Percentiles rank a stretch among this genome's conserved stretches.
Conservation (phyloP, 35 echinoderm and acorn worm genomes). For the Holothuria glaberrima region DNA sequence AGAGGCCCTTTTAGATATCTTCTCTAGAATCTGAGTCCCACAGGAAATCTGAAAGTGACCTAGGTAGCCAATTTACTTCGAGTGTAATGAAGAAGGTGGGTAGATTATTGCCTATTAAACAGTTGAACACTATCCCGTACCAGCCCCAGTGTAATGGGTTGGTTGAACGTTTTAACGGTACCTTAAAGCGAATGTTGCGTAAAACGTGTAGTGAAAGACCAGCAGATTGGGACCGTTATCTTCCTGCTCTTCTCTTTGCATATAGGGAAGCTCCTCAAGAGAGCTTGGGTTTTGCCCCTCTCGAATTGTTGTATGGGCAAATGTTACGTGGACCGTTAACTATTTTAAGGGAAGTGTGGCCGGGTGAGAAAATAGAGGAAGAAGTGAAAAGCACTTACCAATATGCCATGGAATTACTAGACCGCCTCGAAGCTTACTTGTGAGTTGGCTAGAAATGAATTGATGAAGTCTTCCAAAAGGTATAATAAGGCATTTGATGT, state of each 20-base stretch:
- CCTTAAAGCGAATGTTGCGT: constrained; percentile 43
- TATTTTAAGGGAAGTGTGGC: constrained; percentile 28
- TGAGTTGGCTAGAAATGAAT: constrained; percentile 2
- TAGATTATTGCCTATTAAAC: constrained; percentile 9
- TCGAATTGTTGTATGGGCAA: constrained; percentile 46
- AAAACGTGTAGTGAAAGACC: constrained; percentile 47
- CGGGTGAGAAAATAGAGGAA: not conserved
- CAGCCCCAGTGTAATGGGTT: constrained; percentile 45
- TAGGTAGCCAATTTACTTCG: constrained; percentile 44
- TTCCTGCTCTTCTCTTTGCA: constrained; percentile 51
- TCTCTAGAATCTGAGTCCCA: constrained; percentile 44
- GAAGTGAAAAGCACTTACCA: constrained; percentile 43
- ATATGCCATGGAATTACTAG: constrained; percentile 3
- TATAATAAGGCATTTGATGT: constrained; percentile 43
- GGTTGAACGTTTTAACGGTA: constrained; percentile 44
- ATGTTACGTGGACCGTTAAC: not conserved
- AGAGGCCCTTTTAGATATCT: constrained; percentile 58
- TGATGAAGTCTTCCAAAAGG: constrained; percentile 5
- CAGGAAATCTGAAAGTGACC: constrained; percentile 15
- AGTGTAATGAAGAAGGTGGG: constrained; percentile 45
- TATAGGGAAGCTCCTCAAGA: constrained; percentile 51
- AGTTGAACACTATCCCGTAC: constrained; percentile 48
- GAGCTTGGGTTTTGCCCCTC: constrained; percentile 23
- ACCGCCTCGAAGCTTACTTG: not conserved
- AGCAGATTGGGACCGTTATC: constrained; percentile 54